Evolutionary conservation across 2,797 vertebrate species (phyloP), one percentile per base, ranked within the genome.

Genomic region (Thripadectes ignobilis): DNA sequence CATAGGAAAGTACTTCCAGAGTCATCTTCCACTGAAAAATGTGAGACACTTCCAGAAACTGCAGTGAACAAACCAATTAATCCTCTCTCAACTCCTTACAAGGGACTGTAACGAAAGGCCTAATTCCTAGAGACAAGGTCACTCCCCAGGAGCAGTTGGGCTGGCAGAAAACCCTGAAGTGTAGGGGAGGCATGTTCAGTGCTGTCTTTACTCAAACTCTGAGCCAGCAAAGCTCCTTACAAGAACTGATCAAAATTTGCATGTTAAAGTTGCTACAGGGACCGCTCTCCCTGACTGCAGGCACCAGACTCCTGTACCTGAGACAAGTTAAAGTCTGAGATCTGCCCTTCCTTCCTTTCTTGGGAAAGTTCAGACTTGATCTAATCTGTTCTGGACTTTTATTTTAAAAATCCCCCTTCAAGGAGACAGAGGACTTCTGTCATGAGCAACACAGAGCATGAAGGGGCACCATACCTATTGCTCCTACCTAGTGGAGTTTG

Each of bases 11-110:
- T 92, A 96, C 85, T 96, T 96, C 93, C 91, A 97, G 94, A 95
- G 91, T 93, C 94, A 97, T 94, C 95, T 94, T 94, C 93, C 45
- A 48, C 80, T 95, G 96, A 96, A 96, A 97, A 96, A 96, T 96
- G 86, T 92, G 83, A 95, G 88, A 89, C 71, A 92, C 88, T 94
- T 96, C 96, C 95, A 97, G 95, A 96, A 96, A 96, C 88, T 90
- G 89, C 94, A 86, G 93, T n/a, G 88, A 96, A 77, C 85, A 92
- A 93, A 85, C 83, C 94, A 96, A 96, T 96, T 96, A 97, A 97
- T 96, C 96, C 91, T 97, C 93, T 93, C 94, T 93, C 94, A 92
- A 88, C 80, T 96, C 85, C 88, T 95, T 96, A 95, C 89, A 96
- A 94, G 94, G 94, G 88, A 86, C 95, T 96, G 85, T 89, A 95